These are phyloP conservation scores for Scaptomyza hsui DNA, from an alignment of 1,140 invertebrate species.

Conservation along the genomic window DNA sequence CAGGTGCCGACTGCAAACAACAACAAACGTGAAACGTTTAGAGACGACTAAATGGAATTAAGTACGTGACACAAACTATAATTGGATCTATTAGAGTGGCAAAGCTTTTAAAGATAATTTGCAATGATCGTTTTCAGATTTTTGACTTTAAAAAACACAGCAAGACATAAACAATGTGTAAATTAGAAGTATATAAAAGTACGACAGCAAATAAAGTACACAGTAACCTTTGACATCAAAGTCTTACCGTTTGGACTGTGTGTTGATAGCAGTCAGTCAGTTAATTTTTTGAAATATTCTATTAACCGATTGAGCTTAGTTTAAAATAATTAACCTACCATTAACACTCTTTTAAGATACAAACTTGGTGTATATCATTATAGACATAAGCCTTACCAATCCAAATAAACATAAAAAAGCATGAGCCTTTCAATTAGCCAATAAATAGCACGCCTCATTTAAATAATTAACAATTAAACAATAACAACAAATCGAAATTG, in stretches of 20 bases:
- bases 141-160: not conserved
- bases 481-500: constrained; percentile 38
- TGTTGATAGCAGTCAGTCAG: too few relatives aligned
- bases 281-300: too few relatives aligned
- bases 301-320: too few relatives aligned
- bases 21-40: constrained; percentile 61
- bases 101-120: constrained; percentile 41
- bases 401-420: constrained; percentile 9
- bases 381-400: constrained; percentile 7
- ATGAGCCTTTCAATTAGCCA: constrained; percentile 43
- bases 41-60: constrained; percentile 72
- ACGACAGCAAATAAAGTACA: too few relatives aligned
- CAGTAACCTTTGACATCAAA: too few relatives aligned
- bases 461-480: constrained; percentile 65
- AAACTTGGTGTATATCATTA: constrained; percentile 11
- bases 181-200: too few relatives aligned
- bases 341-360: constrained; percentile 14
- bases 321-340: too few relatives aligned
- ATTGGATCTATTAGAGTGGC: constrained; percentile 73
- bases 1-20: constrained; percentile 57
- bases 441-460: constrained; percentile 34
- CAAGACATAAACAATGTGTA: too few relatives aligned
- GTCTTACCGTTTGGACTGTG: too few relatives aligned
- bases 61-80: constrained; percentile 78
- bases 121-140: constrained; percentile 19